Evolutionary conservation across 2,113 vertebrate species (phyloP).

Genomic region (Upupa epops): DNA sequence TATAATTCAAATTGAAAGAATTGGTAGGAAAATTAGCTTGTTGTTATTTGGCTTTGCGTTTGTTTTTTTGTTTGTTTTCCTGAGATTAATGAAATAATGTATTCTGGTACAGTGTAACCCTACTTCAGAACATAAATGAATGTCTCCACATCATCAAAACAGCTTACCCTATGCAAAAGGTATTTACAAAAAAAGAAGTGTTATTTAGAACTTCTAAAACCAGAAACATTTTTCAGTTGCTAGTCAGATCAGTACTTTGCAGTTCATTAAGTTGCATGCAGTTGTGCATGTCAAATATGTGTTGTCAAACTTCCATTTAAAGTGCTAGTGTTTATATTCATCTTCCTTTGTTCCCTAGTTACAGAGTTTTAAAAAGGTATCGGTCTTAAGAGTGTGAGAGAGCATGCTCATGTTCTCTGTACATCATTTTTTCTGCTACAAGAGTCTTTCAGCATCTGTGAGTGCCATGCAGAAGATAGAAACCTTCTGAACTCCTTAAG

Average conservation of each 20-base stretch:
- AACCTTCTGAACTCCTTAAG: neutral
- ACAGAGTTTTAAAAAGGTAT: neutral
- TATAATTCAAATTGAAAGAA: neutral
- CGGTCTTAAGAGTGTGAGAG: neutral
- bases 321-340: neutral
- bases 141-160: neutral
- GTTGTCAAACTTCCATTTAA: neutral
- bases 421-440: neutral
- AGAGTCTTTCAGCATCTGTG: neutral
- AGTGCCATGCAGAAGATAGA: neutral
- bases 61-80: neutral
- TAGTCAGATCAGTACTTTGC: neutral
- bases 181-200: neutral
- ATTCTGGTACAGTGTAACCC: neutral
- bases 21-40: neutral
- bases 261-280: neutral
- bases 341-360: neutral
- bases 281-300: neutral
- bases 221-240: neutral
- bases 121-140: neutral
- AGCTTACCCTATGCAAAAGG: neutral
- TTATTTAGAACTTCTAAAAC: neutral
- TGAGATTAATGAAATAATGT: neutral
- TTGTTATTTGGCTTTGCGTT: neutral
- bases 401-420: neutral